Evolutionary conservation across 2,888 invertebrate species (phyloP), one percentile per base, ranked within the genome.

Genomic region (Netelia fuscicornis): DNA sequence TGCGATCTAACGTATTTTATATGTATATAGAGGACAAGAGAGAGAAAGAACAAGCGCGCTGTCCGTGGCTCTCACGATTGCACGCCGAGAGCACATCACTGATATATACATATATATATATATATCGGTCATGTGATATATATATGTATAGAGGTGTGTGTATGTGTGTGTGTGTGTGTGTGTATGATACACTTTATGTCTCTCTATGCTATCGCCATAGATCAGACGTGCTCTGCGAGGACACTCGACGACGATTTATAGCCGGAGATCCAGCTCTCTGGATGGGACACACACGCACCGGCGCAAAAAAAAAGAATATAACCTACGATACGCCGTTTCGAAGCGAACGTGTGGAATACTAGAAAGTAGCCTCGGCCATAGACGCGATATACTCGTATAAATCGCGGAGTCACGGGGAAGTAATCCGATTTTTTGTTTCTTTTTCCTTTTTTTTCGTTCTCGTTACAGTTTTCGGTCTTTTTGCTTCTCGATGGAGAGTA

Each of bases 211-310:
- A 68, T 67, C 72, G 78, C 84, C 74, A 78, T 84, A 81, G 81
- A 84, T 84, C 84, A 81, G 64, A 17, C 60, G 68, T 54, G 67
- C 77, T 77, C 72, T 52, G 68, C 72, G 77, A 68, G 77, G 74
- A 81, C 81, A 84, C 84, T 84, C 81, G 81, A 70, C 81, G 64
- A 81, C 77, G 81, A 84, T 84, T 84, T 84, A 84, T 78, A 58
- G 77, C 54, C 68, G 13, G 67, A 72, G 72, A 78, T 78, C 78
- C 65, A 56, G 80, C 75, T 70, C 81, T 68, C 68, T 81, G 81
- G 81, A 81, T 78, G 77, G 48, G 77, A 84, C 77, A 78, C 83
- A 79, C 74, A 71, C 75, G 52, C 84, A 84, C 70, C 56, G 77
- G 68, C 44, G 30, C 44, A 60, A 77, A 56, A 60, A 44, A 42